Conservation (phyloP, 2,113 vertebrate genomes). For the Aegypius monachus region DNA sequence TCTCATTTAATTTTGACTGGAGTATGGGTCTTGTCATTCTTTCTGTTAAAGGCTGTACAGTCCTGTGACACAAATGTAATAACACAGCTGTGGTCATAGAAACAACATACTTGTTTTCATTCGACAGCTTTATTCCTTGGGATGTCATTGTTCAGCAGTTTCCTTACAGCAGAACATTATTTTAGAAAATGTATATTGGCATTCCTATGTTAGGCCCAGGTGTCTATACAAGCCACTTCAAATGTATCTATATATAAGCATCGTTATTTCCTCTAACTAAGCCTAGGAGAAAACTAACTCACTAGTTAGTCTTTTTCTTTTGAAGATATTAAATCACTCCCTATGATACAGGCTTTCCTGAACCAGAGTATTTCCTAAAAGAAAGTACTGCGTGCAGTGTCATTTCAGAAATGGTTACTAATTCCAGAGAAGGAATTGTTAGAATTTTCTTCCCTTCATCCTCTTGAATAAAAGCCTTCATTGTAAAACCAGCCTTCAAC, state of each 20-base stretch:
- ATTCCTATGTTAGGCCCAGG: neutral
- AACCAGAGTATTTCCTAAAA: neutral
- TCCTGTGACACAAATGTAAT: neutral
- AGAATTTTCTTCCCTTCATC: neutral
- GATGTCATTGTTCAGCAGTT: neutral
- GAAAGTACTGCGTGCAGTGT: neutral
- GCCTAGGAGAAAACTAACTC: neutral
- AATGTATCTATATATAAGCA: neutral
- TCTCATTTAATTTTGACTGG: neutral
- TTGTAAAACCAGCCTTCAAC: constrained; percentile 25
- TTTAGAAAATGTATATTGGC: neutral
- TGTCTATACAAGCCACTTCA: neutral
- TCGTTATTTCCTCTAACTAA: neutral
- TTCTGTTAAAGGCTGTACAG: neutral
- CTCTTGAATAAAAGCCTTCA: constrained; percentile 30
- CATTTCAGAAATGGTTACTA: neutral
- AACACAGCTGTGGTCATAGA: neutral
- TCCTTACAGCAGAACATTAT: neutral
- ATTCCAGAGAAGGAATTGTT: neutral
- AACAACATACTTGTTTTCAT: neutral
- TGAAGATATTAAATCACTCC: neutral
- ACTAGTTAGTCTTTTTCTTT: neutral
- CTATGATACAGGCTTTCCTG: neutral
- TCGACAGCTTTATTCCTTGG: neutral
- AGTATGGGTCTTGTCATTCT: neutral